Base-by-base conservation (phyloP, 2,888 invertebrate species). In the Pinctada fucata region DNA sequence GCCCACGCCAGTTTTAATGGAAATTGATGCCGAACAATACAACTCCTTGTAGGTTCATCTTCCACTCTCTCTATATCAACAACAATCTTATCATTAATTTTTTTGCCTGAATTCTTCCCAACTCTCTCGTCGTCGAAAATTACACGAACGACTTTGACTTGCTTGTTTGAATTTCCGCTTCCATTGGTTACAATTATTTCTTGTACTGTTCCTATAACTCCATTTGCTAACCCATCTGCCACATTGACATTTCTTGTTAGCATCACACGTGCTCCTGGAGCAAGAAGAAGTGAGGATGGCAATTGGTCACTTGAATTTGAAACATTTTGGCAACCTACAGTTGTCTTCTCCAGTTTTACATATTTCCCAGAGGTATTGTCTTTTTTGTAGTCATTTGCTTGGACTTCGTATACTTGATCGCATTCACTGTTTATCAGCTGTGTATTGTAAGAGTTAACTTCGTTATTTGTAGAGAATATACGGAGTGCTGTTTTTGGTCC, bases 1-100 rank as follows among this genome's bases (percentile, higher is more conserved):
- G 74, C 74, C 74, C 74, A 74, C 2, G 74, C 65, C 13, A 74
- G 31, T n/a, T 31, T 31, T 47, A 74, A 31, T 47, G 74, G 31
- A 31, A 31, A 31, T 31, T 31, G 31, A 31, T 31, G 31, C 31
- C 31, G 31, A 31, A 31, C 31, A 31, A 31, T 31, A 31, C n/a
- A n/a, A n/a, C 31, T 31, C 31, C 31, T 31, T 31, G 31, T 31
- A 31, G 31, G 31, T 31, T 31, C 31, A 31, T 31, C 31, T 31
- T 31, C 31, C 31, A 31, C 31, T 31, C 31, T 31, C 31, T 31
- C 31, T 31, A 31, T 31, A 31, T 31, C 31, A 31, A 31, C 31
- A 31, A 31, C 31, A 31, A 31, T 31, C 31, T 31, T 31, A 31
- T 31, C 31, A 31, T 31, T 31, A 31, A 31, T 31, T 31, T 52